These are phyloP conservation scores for Hyles lineata DNA, from an alignment of 2,888 invertebrate species.

Conservation along the genomic window DNA sequence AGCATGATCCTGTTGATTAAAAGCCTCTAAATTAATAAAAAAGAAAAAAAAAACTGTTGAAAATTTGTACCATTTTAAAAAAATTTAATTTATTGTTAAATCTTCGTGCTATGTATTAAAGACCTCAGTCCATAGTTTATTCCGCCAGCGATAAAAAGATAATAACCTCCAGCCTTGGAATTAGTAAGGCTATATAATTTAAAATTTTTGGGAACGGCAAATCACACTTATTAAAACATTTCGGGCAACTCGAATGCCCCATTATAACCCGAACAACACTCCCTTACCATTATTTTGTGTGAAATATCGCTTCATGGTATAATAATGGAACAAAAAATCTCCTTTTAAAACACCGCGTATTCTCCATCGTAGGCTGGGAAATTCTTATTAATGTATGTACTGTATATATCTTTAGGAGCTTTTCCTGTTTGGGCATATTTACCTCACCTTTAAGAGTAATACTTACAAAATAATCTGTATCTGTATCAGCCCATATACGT, in stretches of 20 bases:
- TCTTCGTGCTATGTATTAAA: not conserved
- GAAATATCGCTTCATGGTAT: not conserved
- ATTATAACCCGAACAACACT: not conserved
- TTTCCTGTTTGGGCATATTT: not conserved
- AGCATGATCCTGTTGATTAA: no score
- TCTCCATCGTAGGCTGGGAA: not conserved
- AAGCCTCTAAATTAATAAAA: no score
- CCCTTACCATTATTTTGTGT: not conserved
- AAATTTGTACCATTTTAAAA: not conserved
- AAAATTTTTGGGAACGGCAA: not conserved
- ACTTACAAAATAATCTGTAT: no score
- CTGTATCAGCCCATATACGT: no score
- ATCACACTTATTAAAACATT: constrained; percentile 16
- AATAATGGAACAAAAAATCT: not conserved
- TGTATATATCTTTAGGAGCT: not conserved
- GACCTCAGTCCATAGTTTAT: constrained; percentile 17
- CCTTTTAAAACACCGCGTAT: not conserved
- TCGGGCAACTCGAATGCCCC: not conserved
- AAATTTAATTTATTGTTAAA: not conserved
- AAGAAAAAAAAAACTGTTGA: not conserved
- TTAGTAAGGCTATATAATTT: constrained; percentile 18
- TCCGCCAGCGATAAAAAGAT: constrained; percentile 29
- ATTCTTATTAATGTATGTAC: not conserved
- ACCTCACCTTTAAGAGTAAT: no score
- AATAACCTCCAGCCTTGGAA: constrained; percentile 23